Evolutionary conservation across 2,113 vertebrate species (phyloP).

Genomic region (Catharus minimus): DNA sequence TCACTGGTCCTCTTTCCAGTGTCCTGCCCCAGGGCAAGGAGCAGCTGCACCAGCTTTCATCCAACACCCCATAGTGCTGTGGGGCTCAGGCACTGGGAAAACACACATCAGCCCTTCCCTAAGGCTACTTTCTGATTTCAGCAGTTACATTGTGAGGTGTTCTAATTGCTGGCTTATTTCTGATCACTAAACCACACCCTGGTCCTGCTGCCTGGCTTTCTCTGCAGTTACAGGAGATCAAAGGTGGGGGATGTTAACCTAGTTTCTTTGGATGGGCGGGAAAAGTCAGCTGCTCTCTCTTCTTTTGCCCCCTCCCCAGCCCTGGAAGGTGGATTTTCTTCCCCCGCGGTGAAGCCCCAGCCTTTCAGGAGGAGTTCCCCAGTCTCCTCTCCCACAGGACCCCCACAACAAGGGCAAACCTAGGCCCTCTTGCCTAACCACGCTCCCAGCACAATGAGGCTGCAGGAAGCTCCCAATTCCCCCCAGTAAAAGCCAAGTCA

Average conservation of each 20-base stretch:
- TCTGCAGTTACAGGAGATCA: background rate
- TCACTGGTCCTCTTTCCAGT: background rate
- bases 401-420: background rate
- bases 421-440: rapidly evolving
- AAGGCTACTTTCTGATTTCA: background rate
- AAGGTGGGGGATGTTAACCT: background rate
- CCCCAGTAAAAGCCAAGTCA: rapidly evolving
- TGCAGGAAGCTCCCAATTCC: background rate
- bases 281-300: background rate
- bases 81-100: background rate
- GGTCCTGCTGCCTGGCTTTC: background rate
- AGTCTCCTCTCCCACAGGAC: background rate
- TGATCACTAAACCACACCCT: background rate
- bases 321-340: background rate
- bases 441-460: background rate
- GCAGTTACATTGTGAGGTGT: background rate
- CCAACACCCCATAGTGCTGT: rapidly evolving
- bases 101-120: background rate
- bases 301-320: background rate
- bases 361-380: background rate
- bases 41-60: background rate
- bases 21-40: background rate
- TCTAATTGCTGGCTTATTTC: background rate
- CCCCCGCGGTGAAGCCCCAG: background rate
- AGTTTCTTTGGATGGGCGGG: background rate